Evolutionary conservation across 1,140 invertebrate species (phyloP), one percentile per base, ranked within the genome.

Genomic region (Bombus waltoni): DNA sequence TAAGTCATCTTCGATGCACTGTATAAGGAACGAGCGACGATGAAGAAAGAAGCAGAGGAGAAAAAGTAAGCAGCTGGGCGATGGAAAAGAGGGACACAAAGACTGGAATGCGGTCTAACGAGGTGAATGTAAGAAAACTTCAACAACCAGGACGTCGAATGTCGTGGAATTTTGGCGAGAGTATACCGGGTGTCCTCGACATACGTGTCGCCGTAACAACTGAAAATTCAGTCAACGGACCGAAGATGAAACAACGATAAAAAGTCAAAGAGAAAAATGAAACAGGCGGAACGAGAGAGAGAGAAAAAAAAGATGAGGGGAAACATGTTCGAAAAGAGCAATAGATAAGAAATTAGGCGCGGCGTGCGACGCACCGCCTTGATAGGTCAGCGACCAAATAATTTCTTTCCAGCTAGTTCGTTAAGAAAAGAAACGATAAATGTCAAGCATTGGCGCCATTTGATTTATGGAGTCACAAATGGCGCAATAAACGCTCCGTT

Each of bases 31-130:
- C 57, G 35, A 59, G 53, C 53, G 35, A 28, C 74, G 40, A 72
- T 73, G n/a, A 73, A 44, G 28, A 42, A 72, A 40, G 40, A 72
- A 18, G 44, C 73, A 18, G 8, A 40, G 3, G 25, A 77, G 82
- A 89, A 88, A 92, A 89, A 78, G 87, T 86, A 89, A 83, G 53
- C 83, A 79, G 75, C 78, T 83, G 88, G 75, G 32, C 66, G 71
- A 70, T 65, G 81, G 78, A 81, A 82, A 88, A 87, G 79, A 91
- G 89, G 87, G 88, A 83, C 76, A 92, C 88, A 92, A 92, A 93
- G 91, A 90, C 89, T 83, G 88, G 92, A 93, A 93, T 93, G 92
- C 62, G 84, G 92, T 92, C 86, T 83, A 85, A 91, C 90, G 88
- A 82, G 92, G 82, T 88, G 87, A 71, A 84, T 57, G 65, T 47